Percentiles rank a stretch among this genome's conserved stretches.
Evolutionary conservation across 2,888 invertebrate genomes (phyloP).

Genomic region (Papilio protenor): DNA sequence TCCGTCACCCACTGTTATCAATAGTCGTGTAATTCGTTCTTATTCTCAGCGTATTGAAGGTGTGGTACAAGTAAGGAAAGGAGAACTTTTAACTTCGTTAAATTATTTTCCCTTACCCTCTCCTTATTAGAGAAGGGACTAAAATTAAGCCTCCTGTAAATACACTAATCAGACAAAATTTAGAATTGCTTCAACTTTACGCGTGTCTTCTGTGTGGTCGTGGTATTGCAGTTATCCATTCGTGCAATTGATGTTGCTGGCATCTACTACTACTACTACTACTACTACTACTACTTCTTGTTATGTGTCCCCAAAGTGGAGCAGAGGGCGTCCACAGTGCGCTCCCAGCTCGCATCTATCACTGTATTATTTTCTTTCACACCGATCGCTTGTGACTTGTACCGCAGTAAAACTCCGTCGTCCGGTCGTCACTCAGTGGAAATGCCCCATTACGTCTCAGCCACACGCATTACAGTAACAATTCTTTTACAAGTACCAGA

Average conservation of each 20-base stretch:
- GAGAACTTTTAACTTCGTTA: constrained; percentile 43
- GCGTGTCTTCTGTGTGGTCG: no score
- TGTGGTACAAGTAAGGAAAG: constrained; percentile 44
- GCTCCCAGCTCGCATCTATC: no score
- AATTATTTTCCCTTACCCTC: background rate
- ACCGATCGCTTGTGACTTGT: constrained; percentile 48
- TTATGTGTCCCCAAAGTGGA: no score
- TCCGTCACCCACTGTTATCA: constrained; percentile 73
- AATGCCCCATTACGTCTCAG: constrained; percentile 79
- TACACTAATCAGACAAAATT: no score
- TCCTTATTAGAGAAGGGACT: background rate
- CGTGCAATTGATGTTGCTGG: background rate
- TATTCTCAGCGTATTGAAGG: constrained; percentile 57
- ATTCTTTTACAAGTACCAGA: constrained; percentile 74
- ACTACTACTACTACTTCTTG: no score
- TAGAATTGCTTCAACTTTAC: no score
- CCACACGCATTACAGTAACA: constrained; percentile 74
- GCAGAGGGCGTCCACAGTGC: no score
- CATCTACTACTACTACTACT: no score
- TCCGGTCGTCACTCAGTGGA: constrained; percentile 79
- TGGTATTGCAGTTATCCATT: no score
- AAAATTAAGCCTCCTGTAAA: no score
- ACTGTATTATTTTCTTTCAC: background rate
- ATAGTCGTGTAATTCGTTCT: constrained; percentile 68
- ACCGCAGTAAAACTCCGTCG: constrained; percentile 50